These are phyloP conservation scores for Chrysina gloriosa DNA, from an alignment of 2,888 invertebrate genomes.

Conservation along the genomic window DNA sequence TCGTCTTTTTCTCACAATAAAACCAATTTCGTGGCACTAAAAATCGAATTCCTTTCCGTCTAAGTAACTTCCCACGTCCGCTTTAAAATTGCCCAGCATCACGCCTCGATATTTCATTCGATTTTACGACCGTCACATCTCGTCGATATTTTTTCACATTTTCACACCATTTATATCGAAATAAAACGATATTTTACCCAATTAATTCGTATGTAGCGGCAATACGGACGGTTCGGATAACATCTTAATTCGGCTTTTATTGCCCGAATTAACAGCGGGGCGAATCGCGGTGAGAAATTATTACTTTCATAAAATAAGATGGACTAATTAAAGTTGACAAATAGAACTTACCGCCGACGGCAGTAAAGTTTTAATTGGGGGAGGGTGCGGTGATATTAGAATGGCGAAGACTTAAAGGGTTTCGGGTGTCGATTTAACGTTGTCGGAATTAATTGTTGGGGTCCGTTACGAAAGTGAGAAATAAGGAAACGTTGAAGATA, in stretches of 20 bases:
- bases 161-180: neutral
- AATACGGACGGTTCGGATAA: neutral
- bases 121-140: neutral
- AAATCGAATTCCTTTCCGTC: no score
- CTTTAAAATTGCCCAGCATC: no score
- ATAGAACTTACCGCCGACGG: neutral
- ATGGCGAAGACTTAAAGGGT: no score
- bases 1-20: no score
- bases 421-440: no score
- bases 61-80: no score
- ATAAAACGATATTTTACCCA: neutral
- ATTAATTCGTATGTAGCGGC: neutral
- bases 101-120: no score
- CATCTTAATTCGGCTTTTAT: neutral
- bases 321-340: neutral
- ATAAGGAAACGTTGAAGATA: no score
- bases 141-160: neutral
- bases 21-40: no score
- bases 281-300: neutral
- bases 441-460: no score
- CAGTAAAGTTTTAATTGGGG: neutral
- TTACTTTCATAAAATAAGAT: slow-evolving; percentile 1
- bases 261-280: neutral
- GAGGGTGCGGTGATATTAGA: neutral
- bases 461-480: no score